phyloP scores from a whole-genome alignment of 92 coral and sea anemone genomes.

The Montipora capitata region DNA sequence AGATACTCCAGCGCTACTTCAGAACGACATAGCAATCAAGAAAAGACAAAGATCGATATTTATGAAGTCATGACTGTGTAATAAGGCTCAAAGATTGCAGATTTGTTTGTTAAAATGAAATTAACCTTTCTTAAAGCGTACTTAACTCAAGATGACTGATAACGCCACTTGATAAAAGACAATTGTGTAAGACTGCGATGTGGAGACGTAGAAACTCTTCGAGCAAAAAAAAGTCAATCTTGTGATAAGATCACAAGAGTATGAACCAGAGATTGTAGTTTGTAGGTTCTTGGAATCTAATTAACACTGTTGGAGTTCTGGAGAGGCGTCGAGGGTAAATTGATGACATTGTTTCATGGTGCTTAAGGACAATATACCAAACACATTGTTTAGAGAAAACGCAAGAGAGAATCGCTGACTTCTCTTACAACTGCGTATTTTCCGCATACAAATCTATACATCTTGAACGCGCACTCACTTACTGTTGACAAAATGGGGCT shows the following conservation, averaged over 20 bases:
- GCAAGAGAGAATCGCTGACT: no score
- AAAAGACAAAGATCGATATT: conserved; percentile 18
- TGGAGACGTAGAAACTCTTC: not conserved
- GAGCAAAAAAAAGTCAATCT: no score
- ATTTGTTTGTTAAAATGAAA: conserved; percentile 1
- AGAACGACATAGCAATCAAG: conserved; percentile 19
- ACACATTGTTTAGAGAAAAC: no score
- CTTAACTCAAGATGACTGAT: conserved; percentile 11
- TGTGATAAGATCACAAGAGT: no score
- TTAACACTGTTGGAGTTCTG: conserved; percentile 33
- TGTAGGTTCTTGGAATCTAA: conserved; percentile 27
- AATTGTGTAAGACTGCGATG: not conserved
- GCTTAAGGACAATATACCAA: no score
- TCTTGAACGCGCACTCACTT: no score
- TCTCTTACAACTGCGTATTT: no score
- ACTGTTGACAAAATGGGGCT: no score
- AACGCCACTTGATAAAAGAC: conserved; percentile 17
- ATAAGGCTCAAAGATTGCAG: not conserved
- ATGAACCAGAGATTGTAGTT: no score
- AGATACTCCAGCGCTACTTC: not conserved
- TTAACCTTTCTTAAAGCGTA: conserved; percentile 8
- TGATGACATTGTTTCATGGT: conserved; percentile 12
- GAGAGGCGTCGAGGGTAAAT: conserved; percentile 47
- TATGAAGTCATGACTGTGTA: conserved; percentile 32
- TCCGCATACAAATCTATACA: no score